phyloP scores from a whole-genome alignment of 2,797 vertebrate genomes.

The Oreochromis mossambicus region DNA sequence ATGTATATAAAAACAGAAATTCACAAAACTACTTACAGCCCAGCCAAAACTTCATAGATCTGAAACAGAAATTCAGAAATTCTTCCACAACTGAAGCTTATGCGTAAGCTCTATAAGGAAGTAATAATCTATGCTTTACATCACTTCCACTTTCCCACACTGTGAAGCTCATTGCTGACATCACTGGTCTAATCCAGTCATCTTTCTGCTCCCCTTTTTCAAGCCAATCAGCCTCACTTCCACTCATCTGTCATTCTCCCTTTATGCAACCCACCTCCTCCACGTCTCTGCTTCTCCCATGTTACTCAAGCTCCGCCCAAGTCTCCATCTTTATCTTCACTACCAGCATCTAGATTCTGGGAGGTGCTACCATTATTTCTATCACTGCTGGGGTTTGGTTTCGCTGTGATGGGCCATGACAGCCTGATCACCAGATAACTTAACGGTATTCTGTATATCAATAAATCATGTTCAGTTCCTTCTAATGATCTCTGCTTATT shows the following conservation, averaged over 20 bases:
- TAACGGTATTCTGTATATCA: neutral
- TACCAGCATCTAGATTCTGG: neutral
- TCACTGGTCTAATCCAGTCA: neutral
- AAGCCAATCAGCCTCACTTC: neutral
- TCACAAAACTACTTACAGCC: neutral
- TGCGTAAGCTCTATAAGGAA: neutral
- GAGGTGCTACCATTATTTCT: neutral
- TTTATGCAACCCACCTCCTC: neutral
- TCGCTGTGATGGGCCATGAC: neutral
- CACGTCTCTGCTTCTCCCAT: rapidly evolving
- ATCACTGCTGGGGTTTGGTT: neutral
- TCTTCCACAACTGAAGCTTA: neutral
- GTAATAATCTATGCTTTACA: neutral
- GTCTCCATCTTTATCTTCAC: rapidly evolving
- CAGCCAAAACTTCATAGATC: neutral
- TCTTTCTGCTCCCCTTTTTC: neutral
- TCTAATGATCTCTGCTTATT: neutral
- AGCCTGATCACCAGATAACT: neutral
- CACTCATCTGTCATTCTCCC: neutral
- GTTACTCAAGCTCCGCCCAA: neutral
- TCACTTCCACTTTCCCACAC: neutral
- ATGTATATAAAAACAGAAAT: neutral
- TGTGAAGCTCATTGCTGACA: neutral
- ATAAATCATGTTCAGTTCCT: neutral
- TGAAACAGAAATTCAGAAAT: neutral